Base-by-base conservation (phyloP, 2,888 invertebrate species). In the Drosophila kanekoi region DNA sequence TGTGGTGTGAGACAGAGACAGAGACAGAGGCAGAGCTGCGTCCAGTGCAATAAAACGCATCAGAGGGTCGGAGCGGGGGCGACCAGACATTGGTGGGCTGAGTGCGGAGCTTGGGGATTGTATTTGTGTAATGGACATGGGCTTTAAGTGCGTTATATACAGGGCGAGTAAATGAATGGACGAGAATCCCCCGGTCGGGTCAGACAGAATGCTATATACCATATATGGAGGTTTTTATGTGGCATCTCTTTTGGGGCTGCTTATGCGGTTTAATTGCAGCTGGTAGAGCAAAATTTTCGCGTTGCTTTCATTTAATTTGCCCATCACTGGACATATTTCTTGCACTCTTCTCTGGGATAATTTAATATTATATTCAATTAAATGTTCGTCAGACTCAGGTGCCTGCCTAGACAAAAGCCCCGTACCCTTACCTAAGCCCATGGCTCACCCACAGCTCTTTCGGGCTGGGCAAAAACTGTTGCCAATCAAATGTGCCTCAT, bases 331-430 rank as follows among this genome's bases (percentile, higher is more conserved):
- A 53, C 41, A 51, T 38, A 56, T 47, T 66, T 62, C 65, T 60
- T 61, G 60, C 28, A 51, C 40, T 56, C 47, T 48, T 66, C 65
- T 61, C 70, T 44, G 37, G 37, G 47, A 57, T 79, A 85, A 85
- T 85, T 85, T 61, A 79, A 87, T 82, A 82, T 83, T 58, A 83
- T 86, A 77, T 87, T 84, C 78, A 79, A 84, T 84, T 82, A 85
- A 75, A 71, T 73, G 73, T 85, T 54, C 79, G 82, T 77, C 68
- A 75, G 74, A 47, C 62, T 48, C 43, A 40, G 48, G 66, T 64
- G 49, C 52, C 48, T 62, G 58, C 47, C 47, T 40, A 40, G 56
- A 59, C 20, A 13, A 11, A 23, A 20, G 44, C 9, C 18, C 18
- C 28, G 28, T 16, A 32, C n/a, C 23, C 13, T 4, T 18, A 5